A percentile compares a stretch with the other conserved stretches of the same genome.
phyloP scores from a whole-genome alignment of 2,113 vertebrate species.

The Hipposideros armiger region DNA sequence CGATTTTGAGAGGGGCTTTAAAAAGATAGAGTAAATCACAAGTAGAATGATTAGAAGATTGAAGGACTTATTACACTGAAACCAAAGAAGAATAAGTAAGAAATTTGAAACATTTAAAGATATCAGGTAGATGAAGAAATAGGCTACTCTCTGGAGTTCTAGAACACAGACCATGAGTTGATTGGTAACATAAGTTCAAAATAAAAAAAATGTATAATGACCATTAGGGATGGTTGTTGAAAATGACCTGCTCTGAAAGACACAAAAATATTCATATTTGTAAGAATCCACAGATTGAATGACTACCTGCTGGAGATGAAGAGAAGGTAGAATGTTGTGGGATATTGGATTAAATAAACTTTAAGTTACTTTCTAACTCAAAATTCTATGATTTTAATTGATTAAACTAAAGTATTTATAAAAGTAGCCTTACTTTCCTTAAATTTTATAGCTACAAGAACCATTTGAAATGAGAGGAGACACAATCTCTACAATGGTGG shows the following conservation, averaged over 20 bases:
- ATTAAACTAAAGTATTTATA: neutral
- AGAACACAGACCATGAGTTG: neutral
- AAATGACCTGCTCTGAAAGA: neutral
- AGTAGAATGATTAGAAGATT: neutral
- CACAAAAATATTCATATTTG: neutral
- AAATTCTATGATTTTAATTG: conserved; percentile 44
- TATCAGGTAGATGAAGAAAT: neutral
- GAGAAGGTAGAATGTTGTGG: neutral
- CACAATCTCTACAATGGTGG: neutral
- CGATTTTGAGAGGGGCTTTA: neutral
- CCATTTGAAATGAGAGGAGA: conserved; percentile 1
- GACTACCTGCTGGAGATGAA: neutral
- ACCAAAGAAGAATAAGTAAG: neutral
- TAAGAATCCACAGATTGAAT: neutral
- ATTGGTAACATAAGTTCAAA: neutral
- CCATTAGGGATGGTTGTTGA: neutral
- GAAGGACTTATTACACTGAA: neutral
- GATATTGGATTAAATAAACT: neutral
- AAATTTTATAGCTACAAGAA: conserved; percentile 14
- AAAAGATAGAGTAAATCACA: neutral
- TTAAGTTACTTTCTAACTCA: neutral
- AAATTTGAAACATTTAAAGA: neutral
- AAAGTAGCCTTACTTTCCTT: conserved; percentile 52
- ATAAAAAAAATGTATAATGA: neutral
- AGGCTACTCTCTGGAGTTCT: neutral